A percentile compares a stretch with the other conserved stretches of the same genome.
phyloP scores from a whole-genome alignment of 2,797 vertebrate species.

The Brachymystax lenok region DNA sequence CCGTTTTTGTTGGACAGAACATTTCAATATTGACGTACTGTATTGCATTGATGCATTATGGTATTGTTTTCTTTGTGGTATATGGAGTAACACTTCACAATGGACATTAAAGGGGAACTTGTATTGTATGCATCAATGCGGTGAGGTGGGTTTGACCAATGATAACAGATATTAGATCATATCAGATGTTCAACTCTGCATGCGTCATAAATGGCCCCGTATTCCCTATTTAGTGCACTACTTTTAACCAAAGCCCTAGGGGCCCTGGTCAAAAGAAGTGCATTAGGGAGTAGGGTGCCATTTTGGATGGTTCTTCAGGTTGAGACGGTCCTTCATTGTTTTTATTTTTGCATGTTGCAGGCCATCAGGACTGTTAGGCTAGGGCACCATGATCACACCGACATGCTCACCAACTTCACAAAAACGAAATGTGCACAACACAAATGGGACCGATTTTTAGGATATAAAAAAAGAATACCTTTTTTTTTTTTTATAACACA shows the following conservation, averaged over 20 bases:
- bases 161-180: neutral
- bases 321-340: conserved; percentile 26
- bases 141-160: neutral
- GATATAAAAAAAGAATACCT: conserved; percentile 5
- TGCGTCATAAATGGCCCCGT: neutral
- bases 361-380: conserved; percentile 23
- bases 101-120: neutral
- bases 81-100: neutral
- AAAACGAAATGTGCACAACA: conserved; percentile 74
- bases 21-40: neutral
- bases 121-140: neutral
- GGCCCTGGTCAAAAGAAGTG: too few relatives aligned
- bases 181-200: neutral
- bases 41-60: neutral
- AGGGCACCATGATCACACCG: conserved; percentile 39
- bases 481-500: conserved; percentile 35
- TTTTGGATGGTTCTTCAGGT: neutral
- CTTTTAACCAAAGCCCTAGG: too few relatives aligned
- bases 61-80: neutral
- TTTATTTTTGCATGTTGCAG: conserved; percentile 28
- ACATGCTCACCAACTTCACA: conserved; percentile 75
- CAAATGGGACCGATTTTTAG: conserved; percentile 61
- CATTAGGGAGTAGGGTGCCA: neutral
- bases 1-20: neutral
- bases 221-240: neutral